A percentile compares a stretch with the other conserved stretches of the same genome.
These are phyloP conservation scores for Catostylus mosaicus DNA, from an alignment of 30 jellyfish, hydroid and myxozoan genomes.

Conservation along the genomic window DNA sequence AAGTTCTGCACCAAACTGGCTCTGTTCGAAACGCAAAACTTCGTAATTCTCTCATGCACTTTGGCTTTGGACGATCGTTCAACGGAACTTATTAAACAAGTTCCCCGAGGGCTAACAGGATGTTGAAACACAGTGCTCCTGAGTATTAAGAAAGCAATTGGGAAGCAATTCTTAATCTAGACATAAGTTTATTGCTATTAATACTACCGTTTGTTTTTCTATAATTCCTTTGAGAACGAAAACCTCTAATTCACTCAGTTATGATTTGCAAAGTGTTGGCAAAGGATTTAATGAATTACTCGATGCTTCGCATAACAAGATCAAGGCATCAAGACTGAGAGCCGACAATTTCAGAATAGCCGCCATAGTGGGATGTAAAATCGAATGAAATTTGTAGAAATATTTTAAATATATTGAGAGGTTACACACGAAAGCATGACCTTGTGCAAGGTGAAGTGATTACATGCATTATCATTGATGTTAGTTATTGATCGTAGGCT, in stretches of 20 bases:
- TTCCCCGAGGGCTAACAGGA: too few relatives aligned
- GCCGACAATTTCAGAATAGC: slow-evolving; percentile 42
- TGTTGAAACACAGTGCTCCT: too few relatives aligned
- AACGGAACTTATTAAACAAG: too few relatives aligned
- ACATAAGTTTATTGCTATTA: slow-evolving; percentile 8
- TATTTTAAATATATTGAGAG: slow-evolving; percentile 37
- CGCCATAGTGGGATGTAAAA: slow-evolving; percentile 17
- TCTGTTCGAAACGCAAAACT: too few relatives aligned
- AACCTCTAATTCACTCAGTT: slow-evolving; percentile 50
- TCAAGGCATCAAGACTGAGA: slow-evolving; percentile 2
- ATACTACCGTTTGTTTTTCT: slow-evolving; percentile 63
- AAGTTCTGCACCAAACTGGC: too few relatives aligned
- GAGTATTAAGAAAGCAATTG: background rate
- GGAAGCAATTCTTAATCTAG: background rate
- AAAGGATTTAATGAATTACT: slow-evolving; percentile 2
- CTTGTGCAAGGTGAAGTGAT: background rate
- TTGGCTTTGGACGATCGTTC: too few relatives aligned
- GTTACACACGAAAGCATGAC: slow-evolving; percentile 34
- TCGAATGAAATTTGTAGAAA: slow-evolving; percentile 21
- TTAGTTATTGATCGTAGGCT: too few relatives aligned
- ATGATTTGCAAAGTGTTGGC: background rate
- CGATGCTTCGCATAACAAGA: slow-evolving; percentile 22
- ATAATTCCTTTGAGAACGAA: background rate
- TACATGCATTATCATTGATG: slow-evolving; percentile 1
- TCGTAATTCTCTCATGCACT: too few relatives aligned